Evolutionary conservation across 1,140 invertebrate species (phyloP).

Genomic region (Caenorhabditis elegans): WBcel235 BX284605.5:5508001-5508500

Average conservation of each 20-base stretch:
- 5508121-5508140: background rate
- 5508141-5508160: background rate
- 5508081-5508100: background rate
- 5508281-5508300: conserved; percentile 42
- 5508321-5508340: conserved; percentile 41
- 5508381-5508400: conserved; percentile 28
- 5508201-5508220: conserved; percentile 7
- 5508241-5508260: background rate
- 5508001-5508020: background rate
- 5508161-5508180: background rate
- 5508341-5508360: conserved; percentile 36
- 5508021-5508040: background rate
- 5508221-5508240: conserved; percentile 18
- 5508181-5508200: background rate
- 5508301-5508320: conserved; percentile 36
- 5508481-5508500: background rate
- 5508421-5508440: background rate
- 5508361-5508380: conserved; percentile 39
- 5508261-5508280: conserved; percentile 37
- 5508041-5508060: background rate
- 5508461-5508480: conserved; percentile 1
- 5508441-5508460: background rate
- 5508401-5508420: background rate
- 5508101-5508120: conserved; percentile 6
- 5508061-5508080: background rate